Percentiles rank a stretch among this genome's conserved stretches.
Conservation (phyloP, 2,113 vertebrate genomes). For the Otocyon megalotis region DNA sequence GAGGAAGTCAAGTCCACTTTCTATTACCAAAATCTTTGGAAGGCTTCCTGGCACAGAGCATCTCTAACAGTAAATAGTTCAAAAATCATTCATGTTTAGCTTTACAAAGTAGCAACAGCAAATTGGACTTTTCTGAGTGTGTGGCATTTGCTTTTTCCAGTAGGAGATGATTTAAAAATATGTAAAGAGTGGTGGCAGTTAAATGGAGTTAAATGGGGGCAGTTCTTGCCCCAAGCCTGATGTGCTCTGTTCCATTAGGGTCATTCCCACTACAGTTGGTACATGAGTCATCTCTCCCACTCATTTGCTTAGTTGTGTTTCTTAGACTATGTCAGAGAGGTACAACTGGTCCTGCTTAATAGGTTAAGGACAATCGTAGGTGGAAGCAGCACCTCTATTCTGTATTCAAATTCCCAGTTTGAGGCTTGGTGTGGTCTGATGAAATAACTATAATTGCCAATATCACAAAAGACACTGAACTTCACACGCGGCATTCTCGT, state of each 20-base stretch:
- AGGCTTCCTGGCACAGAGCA: not conserved
- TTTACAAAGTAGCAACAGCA: not conserved
- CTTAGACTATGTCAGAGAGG: not conserved
- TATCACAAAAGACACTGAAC: not conserved
- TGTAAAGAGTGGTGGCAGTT: not conserved
- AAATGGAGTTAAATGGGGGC: not conserved
- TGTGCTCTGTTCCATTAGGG: not conserved
- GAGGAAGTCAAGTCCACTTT: slow-evolving; percentile 1
- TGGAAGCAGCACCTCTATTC: not conserved
- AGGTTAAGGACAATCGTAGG: not conserved
- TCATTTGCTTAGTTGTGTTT: not conserved
- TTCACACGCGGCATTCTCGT: not conserved
- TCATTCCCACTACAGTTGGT: too few species aligned
- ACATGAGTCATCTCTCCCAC: not conserved
- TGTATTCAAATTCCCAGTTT: not conserved
- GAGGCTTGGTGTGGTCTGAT: not conserved
- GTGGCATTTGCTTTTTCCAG: not conserved
- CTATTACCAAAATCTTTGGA: not conserved
- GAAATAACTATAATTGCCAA: not conserved
- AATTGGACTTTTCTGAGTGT: not conserved
- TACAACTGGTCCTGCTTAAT: not conserved
- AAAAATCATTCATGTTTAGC: not conserved
- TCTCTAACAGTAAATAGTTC: not conserved
- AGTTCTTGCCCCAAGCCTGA: not conserved
- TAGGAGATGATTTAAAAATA: not conserved